These are phyloP conservation scores for Rhopalosiphum padi DNA, from an alignment of 1,140 invertebrate genomes.

Conservation along the genomic window DNA sequence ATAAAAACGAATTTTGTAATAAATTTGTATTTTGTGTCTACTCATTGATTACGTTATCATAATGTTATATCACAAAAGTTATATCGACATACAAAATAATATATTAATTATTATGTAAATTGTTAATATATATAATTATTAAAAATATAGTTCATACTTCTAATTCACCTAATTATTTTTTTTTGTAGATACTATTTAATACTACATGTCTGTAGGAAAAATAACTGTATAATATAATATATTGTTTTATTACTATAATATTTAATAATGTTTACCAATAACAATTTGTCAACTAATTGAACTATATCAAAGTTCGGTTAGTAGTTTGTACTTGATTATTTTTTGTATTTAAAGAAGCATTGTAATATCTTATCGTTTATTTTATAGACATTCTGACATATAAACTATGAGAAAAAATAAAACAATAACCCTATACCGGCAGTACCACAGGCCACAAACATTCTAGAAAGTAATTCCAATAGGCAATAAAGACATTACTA, in stretches of 20 bases:
- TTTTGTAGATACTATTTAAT: background rate
- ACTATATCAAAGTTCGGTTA: too few relatives aligned
- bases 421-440: background rate
- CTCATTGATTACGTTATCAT: background rate
- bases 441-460: background rate
- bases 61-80: conserved; percentile 2
- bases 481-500: too few relatives aligned
- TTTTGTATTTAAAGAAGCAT: background rate
- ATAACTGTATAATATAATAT: background rate
- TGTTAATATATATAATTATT: background rate
- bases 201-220: background rate
- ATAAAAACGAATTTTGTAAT: conserved; percentile 42
- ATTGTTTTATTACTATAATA: too few relatives aligned
- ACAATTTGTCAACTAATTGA: too few relatives aligned
- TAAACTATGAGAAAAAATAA: background rate
- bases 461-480: background rate
- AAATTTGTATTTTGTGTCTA: background rate
- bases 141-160: conserved; percentile 9
- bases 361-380: background rate
- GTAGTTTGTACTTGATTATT: background rate
- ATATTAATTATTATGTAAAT: background rate
- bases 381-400: background rate
- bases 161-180: background rate
- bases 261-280: too few relatives aligned
- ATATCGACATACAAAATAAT: background rate